Conservation (phyloP, 1,140 invertebrate species). For the Zaprionus taronus region DNA sequence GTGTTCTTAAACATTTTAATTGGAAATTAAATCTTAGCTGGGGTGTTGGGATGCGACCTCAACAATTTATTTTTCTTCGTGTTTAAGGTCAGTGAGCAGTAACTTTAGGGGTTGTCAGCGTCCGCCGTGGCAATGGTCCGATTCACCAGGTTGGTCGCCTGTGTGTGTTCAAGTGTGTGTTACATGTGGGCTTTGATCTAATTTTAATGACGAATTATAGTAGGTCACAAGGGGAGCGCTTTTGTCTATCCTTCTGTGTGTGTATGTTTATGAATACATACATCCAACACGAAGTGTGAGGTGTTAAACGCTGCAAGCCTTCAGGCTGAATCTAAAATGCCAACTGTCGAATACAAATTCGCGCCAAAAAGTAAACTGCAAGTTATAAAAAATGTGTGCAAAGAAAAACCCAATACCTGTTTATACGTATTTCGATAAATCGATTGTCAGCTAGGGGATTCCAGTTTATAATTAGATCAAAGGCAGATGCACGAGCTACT, state of each 20-base stretch:
- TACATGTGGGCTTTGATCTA: slow-evolving; percentile 7
- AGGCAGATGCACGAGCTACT: not conserved
- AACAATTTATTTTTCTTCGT: not conserved
- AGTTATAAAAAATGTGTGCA: not conserved
- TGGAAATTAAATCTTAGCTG: not conserved
- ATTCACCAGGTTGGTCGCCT: not conserved
- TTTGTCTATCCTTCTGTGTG: not conserved
- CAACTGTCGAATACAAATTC: not conserved
- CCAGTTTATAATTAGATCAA: not conserved
- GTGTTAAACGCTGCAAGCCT: not conserved
- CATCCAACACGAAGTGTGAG: not conserved
- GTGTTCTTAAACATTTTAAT: not conserved
- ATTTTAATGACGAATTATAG: slow-evolving; percentile 3
- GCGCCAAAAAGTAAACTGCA: not conserved
- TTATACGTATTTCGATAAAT: not conserved
- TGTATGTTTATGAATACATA: no score
- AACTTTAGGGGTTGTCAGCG: not conserved
- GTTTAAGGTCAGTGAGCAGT: slow-evolving; percentile 4
- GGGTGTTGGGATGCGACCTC: not conserved
- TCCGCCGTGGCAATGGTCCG: not conserved
- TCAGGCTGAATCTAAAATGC: not conserved
- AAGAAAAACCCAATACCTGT: not conserved
- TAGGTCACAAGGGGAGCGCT: not conserved
- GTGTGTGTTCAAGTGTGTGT: slow-evolving; percentile 1
- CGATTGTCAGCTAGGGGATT: not conserved